Percentiles rank a stretch among this genome's conserved stretches.
Evolutionary conservation across 2,113 vertebrate species (phyloP).

Genomic region (Thermophis baileyi): DNA sequence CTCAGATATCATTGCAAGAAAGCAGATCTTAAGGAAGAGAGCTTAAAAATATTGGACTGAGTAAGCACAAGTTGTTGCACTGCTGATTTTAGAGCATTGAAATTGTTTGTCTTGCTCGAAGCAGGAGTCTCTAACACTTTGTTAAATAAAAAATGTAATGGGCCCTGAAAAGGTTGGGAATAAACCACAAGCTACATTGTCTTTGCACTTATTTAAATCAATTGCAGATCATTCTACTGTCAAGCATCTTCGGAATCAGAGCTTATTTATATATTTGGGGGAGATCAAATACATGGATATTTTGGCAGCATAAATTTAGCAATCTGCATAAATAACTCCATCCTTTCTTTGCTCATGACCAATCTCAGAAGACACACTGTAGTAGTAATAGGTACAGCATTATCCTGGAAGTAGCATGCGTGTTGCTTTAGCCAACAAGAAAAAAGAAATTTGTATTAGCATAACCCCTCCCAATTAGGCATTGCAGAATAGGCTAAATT

Average conservation of each 20-base stretch:
- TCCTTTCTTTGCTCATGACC: background rate
- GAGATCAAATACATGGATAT: background rate
- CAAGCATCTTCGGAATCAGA: background rate
- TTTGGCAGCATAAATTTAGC: background rate
- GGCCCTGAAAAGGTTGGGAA: background rate
- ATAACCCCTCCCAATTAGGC: background rate
- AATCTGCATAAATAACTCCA: background rate
- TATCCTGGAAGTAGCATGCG: background rate
- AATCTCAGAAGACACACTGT: background rate
- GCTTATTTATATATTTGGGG: background rate
- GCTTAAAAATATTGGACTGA: background rate
- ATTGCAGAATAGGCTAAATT: background rate
- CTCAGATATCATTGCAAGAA: background rate
- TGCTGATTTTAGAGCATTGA: background rate
- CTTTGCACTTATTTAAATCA: background rate
- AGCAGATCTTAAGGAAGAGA: background rate
- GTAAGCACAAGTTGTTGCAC: background rate
- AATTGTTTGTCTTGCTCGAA: background rate
- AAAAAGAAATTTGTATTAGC: background rate
- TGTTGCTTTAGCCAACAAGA: background rate
- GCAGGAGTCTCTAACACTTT: background rate
- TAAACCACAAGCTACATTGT: background rate
- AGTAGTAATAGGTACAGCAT: background rate
- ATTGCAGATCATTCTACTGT: background rate
- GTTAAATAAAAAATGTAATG: background rate